phyloP scores from a whole-genome alignment of 2,888 invertebrate genomes.

The Steinernema carpocapsae region DNA sequence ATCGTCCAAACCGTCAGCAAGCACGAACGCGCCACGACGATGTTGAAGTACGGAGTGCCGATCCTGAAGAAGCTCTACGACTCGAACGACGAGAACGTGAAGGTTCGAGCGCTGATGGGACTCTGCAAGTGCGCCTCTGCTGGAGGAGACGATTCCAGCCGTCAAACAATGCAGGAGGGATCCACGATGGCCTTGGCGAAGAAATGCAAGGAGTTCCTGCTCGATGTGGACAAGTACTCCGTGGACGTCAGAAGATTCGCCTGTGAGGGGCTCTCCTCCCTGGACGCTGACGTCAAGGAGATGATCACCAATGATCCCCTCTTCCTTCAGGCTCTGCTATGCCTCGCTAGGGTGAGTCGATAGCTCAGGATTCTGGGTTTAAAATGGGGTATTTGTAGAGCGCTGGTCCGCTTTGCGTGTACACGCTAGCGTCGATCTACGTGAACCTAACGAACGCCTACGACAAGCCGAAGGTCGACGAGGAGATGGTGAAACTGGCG shows the following conservation, averaged over 20 bases:
- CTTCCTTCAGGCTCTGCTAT: constrained; percentile 84
- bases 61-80: constrained; percentile 91
- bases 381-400: constrained; percentile 69
- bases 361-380: constrained; percentile 45
- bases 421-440: constrained; percentile 89
- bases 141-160: constrained; percentile 92
- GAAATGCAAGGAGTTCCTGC: constrained; percentile 80
- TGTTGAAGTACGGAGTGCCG: constrained; percentile 79
- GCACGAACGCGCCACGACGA: constrained; percentile 88
- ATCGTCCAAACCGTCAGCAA: constrained; percentile 94
- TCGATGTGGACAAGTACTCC: constrained; percentile 60
- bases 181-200: constrained; percentile 88
- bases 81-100: constrained; percentile 85
- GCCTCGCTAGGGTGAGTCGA: constrained; percentile 80
- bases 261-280: constrained; percentile 79
- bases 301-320: constrained; percentile 84
- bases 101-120: constrained; percentile 77
- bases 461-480: constrained; percentile 92
- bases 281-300: constrained; percentile 98
- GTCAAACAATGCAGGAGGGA: constrained; percentile 91
- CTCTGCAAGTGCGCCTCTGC: constrained; percentile 90
- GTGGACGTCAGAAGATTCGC: constrained; percentile 67
- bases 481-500: constrained; percentile 94
- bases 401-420: constrained; percentile 83
- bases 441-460: constrained; percentile 97